Percentiles rank a stretch among this genome's conserved stretches.
phyloP scores from a whole-genome alignment of 2,113 vertebrate species.

The Hoplias malabaricus region DNA sequence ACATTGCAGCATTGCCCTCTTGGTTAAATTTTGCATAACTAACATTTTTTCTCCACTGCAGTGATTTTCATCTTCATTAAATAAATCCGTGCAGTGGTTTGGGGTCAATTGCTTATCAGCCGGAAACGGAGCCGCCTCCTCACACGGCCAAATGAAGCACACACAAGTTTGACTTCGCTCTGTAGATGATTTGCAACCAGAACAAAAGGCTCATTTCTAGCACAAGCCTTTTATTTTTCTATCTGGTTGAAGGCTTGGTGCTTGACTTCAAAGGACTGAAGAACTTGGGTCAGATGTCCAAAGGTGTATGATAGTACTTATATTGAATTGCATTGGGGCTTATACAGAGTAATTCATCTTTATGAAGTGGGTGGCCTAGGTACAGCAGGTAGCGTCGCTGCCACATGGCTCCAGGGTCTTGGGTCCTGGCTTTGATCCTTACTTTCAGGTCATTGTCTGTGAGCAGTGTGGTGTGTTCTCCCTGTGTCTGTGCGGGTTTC shows the following conservation, averaged over 20 bases:
- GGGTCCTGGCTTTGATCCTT: too few relatives aligned
- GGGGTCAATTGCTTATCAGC: constrained; percentile 37
- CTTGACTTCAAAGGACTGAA: background rate
- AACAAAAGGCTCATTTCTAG: background rate
- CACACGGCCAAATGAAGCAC: background rate
- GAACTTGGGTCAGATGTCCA: background rate
- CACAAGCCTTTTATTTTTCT: background rate
- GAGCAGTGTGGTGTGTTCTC: too few relatives aligned
- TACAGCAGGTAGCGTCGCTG: too few relatives aligned
- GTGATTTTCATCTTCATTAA: constrained; percentile 19
- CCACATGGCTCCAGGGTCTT: too few relatives aligned
- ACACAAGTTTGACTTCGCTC: background rate
- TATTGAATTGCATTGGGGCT: too few relatives aligned
- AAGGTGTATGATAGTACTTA: background rate
- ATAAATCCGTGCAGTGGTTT: constrained; percentile 21
- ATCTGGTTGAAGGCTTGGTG: background rate
- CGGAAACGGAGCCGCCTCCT: constrained; percentile 18
- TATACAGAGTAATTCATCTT: too few relatives aligned
- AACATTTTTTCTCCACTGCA: constrained; percentile 22
- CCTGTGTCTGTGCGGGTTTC: too few relatives aligned
- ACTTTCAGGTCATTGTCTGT: too few relatives aligned
- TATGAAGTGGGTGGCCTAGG: too few relatives aligned
- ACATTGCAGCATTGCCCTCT: background rate
- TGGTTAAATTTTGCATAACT: constrained; percentile 23
- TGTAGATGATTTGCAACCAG: background rate